Evolutionary conservation across 2,888 invertebrate genomes (phyloP), one percentile per base, ranked within the genome.

Genomic region (Metopia argyrocephala): DNA sequence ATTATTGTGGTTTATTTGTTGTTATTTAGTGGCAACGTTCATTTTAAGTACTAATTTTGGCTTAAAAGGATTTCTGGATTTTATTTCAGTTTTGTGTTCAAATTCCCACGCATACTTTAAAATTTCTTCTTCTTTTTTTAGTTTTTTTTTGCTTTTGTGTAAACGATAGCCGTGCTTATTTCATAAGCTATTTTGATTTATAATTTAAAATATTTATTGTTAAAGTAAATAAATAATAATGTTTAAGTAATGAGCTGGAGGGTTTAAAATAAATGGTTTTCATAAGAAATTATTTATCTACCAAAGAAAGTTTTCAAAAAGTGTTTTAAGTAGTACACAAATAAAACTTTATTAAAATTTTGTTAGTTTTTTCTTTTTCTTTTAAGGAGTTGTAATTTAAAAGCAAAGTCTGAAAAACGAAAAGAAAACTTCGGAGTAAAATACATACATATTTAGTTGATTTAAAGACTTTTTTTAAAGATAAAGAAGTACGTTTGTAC

Each of bases 31-130:
- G 79, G 70, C 12, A 68, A 59, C 18, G 31, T 65, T 45, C 38
- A 68, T 76, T 57, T 80, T 52, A 71, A 68, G 62, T 62, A 71
- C 56, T 64, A 69, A 56, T 69, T 76, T 69, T 54, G n/a, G 52
- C 23, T 38, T 7, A 56, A 45, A 69, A 69, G 23, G 46, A 31
- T 56, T 69, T 69, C 56, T 20, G 57, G 56, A 18, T 38, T 15
- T 38, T 38, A 15, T 15, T 38, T 38, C 9, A 38, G 12, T 38
- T 38, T 12, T 12, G 12, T 38, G 38, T 38, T 2, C 6, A 38
- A 4, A 12, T 38, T 38, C 38, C 46, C 27, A 27, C 31, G 31
- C 21, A 54, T 50, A 68, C 20, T 38, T 12, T 38, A 12, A 15
- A 15, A 15, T 9, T 38, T 38, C n/a, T n/a, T n/a, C n/a, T n/a